phyloP scores from a whole-genome alignment of 2,888 invertebrate genomes.

The Phaedon cochleariae region DNA sequence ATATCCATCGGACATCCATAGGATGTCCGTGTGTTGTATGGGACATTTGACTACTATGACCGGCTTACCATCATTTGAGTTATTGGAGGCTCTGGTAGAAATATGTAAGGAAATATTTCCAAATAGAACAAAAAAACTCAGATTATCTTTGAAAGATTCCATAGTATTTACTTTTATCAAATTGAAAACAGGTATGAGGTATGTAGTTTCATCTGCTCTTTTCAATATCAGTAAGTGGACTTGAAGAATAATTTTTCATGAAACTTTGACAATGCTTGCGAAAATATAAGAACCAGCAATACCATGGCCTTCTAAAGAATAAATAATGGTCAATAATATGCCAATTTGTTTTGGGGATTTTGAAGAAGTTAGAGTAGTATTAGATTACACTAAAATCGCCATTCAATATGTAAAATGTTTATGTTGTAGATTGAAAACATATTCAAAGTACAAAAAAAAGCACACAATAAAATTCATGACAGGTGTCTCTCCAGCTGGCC shows the following conservation, averaged over 20 bases:
- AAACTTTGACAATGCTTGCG: neutral
- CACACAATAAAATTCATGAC: neutral
- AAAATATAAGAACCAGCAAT: slow-evolving; percentile 4
- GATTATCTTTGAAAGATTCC: neutral
- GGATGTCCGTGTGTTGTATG: too few relatives aligned
- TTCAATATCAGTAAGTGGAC: slow-evolving; percentile 8
- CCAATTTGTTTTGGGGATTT: slow-evolving; percentile 12
- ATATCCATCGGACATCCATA: too few relatives aligned
- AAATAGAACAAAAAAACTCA: too few relatives aligned
- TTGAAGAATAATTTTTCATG: slow-evolving; percentile 4
- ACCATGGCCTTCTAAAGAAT: slow-evolving; percentile 10
- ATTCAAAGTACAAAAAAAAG: neutral
- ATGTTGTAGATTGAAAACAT: neutral
- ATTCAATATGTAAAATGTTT: neutral
- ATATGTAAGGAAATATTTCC: too few relatives aligned
- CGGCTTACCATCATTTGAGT: too few relatives aligned
- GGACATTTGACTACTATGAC: too few relatives aligned
- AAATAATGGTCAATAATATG: slow-evolving; percentile 15
- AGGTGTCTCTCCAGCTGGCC: slow-evolving; percentile 38
- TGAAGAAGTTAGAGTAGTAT: slow-evolving; percentile 3
- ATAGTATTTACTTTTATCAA: slow-evolving; percentile 12
- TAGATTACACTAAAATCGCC: neutral
- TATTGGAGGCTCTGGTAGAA: too few relatives aligned
- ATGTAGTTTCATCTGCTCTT: slow-evolving; percentile 7
- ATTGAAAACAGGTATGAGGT: slow-evolving; percentile 14